Evolutionary conservation across 2,888 invertebrate species (phyloP), one percentile per base, ranked within the genome.

Genomic region (Leucoptera coffeella): DNA sequence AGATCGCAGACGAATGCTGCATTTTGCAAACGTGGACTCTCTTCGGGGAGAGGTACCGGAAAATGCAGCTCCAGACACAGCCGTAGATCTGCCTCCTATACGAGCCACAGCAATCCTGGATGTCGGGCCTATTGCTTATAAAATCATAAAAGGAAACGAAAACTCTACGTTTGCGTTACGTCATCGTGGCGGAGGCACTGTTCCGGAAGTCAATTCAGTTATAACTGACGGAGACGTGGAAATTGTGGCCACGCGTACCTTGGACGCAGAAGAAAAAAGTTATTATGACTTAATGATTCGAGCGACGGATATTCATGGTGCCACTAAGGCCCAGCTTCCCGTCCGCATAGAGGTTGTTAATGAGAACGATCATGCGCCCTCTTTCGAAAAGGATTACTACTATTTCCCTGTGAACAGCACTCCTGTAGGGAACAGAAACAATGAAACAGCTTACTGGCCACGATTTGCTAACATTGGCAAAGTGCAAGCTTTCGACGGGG

Each of bases 331-430:
- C 0, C 78, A 80, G 14, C 80, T 89, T n/a, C 82, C 81, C 35
- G 75, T 94, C 8, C 73, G 74, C 23, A 74, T 95, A 20, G 76
- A 77, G 12, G 77, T 96, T 14, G 64, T 80, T 13, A 92, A 95
- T 48, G 87, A 87, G 50, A 95, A 95, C 51, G 95, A 95, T 55
- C 94, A 95, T 52, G 80, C 84, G 33, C 95, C 94, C 1, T 73
- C 84, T 19, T 93, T 94, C 52, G 80, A 81, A 20, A 78, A 83
- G 36, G 75, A 77, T 30, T 73, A 84, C 25, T 92, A 92, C 50
- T 78, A 81, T 38, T 92, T 91, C 47, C 72, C 82, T 39, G 69
- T 85, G 15, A 80, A 80, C 29, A 82, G 82, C 19, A 78, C 77
- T 3, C 60, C 62, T 30, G 64, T 73, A 13, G 77, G 74, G 42